phyloP scores from a whole-genome alignment of 2,888 invertebrate species.

The Cataglyphis livida region DNA sequence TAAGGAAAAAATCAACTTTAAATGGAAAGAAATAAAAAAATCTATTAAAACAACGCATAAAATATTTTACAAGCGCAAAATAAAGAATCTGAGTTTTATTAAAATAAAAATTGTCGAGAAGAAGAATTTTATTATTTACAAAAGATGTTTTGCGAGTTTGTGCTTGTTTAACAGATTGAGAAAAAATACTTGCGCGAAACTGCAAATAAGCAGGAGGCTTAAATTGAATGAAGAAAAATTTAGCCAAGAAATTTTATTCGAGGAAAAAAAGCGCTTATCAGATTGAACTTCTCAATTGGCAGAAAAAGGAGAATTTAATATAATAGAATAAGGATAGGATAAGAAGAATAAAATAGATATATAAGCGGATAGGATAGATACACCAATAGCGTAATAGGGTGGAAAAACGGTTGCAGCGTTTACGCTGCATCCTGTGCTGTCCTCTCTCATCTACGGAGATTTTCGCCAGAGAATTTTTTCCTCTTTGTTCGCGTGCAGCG shows the following conservation, averaged over 20 bases:
- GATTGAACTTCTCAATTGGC: not conserved
- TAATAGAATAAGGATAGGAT: too few relatives aligned
- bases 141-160: not conserved
- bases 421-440: not conserved
- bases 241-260: not conserved
- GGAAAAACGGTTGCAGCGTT: constrained; percentile 28
- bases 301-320: not conserved
- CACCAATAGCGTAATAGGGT: constrained; percentile 27
- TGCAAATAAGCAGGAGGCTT: not conserved
- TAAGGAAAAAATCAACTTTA: not conserved
- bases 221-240: not conserved
- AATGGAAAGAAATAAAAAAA: not conserved
- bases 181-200: not conserved
- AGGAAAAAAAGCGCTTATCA: not conserved
- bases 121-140: not conserved
- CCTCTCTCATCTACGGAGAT: not conserved
- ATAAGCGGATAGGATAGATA: constrained; percentile 3
- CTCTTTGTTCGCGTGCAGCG: constrained; percentile 4
- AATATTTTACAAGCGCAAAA: not conserved
- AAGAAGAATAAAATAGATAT: not conserved
- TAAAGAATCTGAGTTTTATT: not conserved
- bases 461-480: not conserved
- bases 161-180: not conserved
- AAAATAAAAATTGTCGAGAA: not conserved
- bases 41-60: not conserved